Conservation (phyloP, 1,140 invertebrate species). For the Patella vulgata region DNA sequence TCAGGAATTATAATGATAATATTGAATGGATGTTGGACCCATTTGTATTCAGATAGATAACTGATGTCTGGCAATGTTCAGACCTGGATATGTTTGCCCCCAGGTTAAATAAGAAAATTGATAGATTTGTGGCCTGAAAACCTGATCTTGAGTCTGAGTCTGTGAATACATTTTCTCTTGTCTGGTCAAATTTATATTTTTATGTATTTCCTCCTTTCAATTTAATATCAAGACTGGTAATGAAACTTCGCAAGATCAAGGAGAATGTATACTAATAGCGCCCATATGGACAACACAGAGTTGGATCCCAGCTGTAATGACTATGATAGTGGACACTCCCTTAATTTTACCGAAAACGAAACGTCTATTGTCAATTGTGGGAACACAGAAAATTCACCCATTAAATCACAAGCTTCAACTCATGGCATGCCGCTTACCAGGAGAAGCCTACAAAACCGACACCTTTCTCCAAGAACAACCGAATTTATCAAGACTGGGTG, state of each 20-base stretch:
- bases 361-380: slow-evolving; percentile 2
- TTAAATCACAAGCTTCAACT: slow-evolving; percentile 16
- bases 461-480: slow-evolving; percentile 15
- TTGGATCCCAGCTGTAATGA: slow-evolving; percentile 21
- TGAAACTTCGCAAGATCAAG: slow-evolving; percentile 16
- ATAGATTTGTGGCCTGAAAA: slow-evolving; percentile 29
- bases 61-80: background rate
- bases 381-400: slow-evolving; percentile 14
- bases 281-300: slow-evolving; percentile 32
- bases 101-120: slow-evolving; percentile 27
- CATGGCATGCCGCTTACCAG: slow-evolving; percentile 29
- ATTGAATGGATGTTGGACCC: slow-evolving; percentile 33
- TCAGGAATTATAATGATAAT: slow-evolving; percentile 15
- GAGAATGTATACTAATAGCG: slow-evolving; percentile 11
- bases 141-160: slow-evolving; percentile 29
- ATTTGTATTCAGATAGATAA: slow-evolving; percentile 20
- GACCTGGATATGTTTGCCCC: slow-evolving; percentile 41
- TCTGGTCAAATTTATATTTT: slow-evolving; percentile 15
- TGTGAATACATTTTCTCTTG: slow-evolving; percentile 33
- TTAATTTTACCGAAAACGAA: slow-evolving; percentile 1
- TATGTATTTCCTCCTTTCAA: slow-evolving; percentile 35
- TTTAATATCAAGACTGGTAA: slow-evolving; percentile 12
- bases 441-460: slow-evolving; percentile 9
- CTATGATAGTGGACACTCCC: slow-evolving; percentile 14
- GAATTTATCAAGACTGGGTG: slow-evolving; percentile 22